Conservation (phyloP, 2,888 invertebrate genomes). For the Oligia latruncula region DNA sequence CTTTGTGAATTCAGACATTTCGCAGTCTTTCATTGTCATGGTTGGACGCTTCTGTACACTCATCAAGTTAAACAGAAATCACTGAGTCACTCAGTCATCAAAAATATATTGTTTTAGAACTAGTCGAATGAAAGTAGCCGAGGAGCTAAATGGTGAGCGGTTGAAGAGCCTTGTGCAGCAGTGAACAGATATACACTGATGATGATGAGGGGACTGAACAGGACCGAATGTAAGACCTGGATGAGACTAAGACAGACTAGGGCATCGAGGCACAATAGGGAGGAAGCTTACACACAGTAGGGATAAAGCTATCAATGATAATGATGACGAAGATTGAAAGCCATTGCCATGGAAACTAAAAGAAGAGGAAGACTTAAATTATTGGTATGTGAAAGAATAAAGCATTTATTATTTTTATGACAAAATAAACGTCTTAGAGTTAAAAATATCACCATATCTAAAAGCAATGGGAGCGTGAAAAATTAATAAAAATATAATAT, state of each 20-base stretch:
- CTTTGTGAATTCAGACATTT: slow-evolving; percentile 1
- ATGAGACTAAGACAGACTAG: background rate
- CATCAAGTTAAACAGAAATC: slow-evolving; percentile 15
- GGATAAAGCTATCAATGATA: background rate
- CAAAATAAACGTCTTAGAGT: slow-evolving; percentile 9
- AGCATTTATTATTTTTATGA: background rate
- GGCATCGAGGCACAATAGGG: too few species aligned
- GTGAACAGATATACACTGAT: background rate
- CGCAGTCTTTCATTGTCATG: background rate
- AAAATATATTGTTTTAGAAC: background rate
- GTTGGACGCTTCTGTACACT: slow-evolving; percentile 2
- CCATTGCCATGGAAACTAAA: background rate
- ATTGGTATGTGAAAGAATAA: background rate
- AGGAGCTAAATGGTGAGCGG: background rate
- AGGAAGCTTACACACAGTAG: background rate
- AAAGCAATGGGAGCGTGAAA: slow-evolving; percentile 7
- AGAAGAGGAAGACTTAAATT: background rate
- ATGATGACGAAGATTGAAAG: background rate
- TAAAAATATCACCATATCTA: background rate
- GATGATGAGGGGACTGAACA: background rate
- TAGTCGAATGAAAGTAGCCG: background rate
- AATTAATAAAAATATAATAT: slow-evolving; percentile 3
- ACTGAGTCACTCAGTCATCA: slow-evolving; percentile 3
- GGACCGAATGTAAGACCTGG: background rate
- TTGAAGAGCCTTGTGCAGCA: background rate